These are phyloP conservation scores for Ormyrus thymus DNA, from an alignment of 2,888 invertebrate genomes.

Conservation along the genomic window DNA sequence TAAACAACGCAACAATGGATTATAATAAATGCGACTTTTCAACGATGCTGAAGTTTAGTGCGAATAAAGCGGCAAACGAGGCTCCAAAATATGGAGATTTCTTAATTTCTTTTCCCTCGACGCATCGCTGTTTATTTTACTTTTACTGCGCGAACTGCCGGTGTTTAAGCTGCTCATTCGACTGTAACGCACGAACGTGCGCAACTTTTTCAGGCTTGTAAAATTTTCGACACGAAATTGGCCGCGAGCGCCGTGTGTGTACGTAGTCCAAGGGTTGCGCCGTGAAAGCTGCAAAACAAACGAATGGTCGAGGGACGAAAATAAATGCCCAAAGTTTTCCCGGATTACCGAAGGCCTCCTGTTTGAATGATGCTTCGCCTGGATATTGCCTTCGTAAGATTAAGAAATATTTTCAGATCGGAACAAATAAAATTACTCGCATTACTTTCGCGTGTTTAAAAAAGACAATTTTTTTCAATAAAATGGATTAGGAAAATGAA, in stretches of 20 bases:
- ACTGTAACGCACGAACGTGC: background rate
- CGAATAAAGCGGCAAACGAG: background rate
- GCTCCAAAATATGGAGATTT: slow-evolving; percentile 15
- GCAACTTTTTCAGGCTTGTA: slow-evolving; percentile 16
- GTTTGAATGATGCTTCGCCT: too few relatives aligned
- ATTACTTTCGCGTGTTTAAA: too few relatives aligned
- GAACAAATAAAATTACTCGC: too few relatives aligned
- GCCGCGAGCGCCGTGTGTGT: background rate
- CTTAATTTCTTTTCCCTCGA: slow-evolving; percentile 19
- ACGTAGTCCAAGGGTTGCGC: too few relatives aligned
- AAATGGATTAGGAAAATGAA: too few relatives aligned
- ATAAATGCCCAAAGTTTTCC: background rate
- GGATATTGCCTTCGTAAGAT: too few relatives aligned
- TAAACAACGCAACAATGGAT: too few relatives aligned
- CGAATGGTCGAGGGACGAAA: background rate
- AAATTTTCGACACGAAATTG: slow-evolving; percentile 30
- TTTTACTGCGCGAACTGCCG: background rate
- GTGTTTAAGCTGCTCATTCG: background rate
- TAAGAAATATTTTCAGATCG: too few relatives aligned
- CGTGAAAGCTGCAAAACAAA: too few relatives aligned
- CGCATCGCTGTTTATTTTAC: slow-evolving; percentile 8
- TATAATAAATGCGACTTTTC: too few relatives aligned
- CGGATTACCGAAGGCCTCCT: background rate
- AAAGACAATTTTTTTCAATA: too few relatives aligned
- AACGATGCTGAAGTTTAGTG: background rate